Evolutionary conservation across 2,113 vertebrate genomes (phyloP).

Genomic region (Rhynchopsitta pachyrhyncha): DNA sequence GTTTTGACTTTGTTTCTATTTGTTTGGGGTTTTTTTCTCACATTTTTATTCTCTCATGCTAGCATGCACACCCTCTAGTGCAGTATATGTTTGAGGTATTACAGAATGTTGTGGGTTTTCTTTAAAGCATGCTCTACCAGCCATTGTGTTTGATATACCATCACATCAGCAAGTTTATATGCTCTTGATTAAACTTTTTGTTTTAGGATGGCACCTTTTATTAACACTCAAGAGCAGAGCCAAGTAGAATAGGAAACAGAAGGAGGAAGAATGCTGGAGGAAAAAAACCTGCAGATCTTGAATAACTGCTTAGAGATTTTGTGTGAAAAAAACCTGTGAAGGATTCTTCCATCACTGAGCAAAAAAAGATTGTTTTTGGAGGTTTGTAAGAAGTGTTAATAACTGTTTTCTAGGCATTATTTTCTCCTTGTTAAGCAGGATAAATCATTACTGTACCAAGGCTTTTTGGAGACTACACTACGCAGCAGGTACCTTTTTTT

Average conservation of each 20-base stretch:
- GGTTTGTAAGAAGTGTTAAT: conserved; percentile 19
- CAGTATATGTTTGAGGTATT: not conserved
- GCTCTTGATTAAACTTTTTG: conserved; percentile 11
- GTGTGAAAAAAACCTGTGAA: conserved; percentile 37
- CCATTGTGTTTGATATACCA: not conserved
- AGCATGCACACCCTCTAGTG: not conserved
- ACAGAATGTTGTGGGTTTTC: not conserved
- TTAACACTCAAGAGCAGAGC: conserved; percentile 15
- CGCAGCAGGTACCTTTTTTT: not conserved
- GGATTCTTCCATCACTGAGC: not conserved
- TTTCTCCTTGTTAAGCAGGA: not conserved
- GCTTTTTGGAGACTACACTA: not conserved
- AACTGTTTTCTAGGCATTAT: not conserved
- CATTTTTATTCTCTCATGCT: not conserved
- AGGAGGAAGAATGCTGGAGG: not conserved
- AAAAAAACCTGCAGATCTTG: conserved; percentile 29
- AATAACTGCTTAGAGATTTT: conserved; percentile 28
- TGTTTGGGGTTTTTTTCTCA: not conserved
- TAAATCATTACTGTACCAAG: not conserved
- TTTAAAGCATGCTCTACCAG: not conserved
- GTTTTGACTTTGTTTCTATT: not conserved
- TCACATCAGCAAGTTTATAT: conserved; percentile 18
- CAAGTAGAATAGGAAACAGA: conserved; percentile 27
- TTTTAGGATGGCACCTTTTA: conserved; percentile 1
- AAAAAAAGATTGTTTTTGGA: conserved; percentile 3